These are phyloP conservation scores for Lampris megalopsis DNA, from an alignment of 2,113 vertebrate genomes.

Conservation along the genomic window DNA sequence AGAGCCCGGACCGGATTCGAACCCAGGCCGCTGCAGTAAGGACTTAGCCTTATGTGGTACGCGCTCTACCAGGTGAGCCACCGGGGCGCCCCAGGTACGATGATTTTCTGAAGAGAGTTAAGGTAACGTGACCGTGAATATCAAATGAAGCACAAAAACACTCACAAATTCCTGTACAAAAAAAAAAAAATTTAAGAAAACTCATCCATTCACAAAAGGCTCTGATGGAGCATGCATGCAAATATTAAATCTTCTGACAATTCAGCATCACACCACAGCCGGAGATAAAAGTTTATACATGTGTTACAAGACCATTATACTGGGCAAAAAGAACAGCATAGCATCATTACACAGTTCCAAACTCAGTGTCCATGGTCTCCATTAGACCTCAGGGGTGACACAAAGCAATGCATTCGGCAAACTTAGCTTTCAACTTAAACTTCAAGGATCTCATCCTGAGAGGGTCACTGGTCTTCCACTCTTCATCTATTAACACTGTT, in stretches of 20 bases:
- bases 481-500: constrained; percentile 66
- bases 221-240: constrained; percentile 82
- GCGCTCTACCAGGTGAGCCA: too few relatives aligned
- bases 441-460: constrained; percentile 66
- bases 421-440: constrained; percentile 59
- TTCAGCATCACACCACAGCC: constrained; percentile 82
- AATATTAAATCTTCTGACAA: constrained; percentile 78
- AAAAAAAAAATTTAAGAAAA: constrained; percentile 67
- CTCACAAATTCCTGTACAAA: constrained; percentile 83
- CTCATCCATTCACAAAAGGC: constrained; percentile 82
- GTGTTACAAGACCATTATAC: constrained; percentile 79
- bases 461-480: constrained; percentile 67
- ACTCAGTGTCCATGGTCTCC: constrained; percentile 65
- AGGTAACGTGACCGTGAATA: constrained; percentile 70
- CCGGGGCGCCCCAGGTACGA: too few relatives aligned
- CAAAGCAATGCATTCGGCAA: constrained; percentile 62
- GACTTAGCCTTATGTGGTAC: too few relatives aligned
- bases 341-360: constrained; percentile 70
- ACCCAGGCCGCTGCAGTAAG: too few relatives aligned
- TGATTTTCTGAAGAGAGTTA: constrained; percentile 64
- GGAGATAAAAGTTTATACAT: constrained; percentile 81
- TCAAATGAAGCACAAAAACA: constrained; percentile 79
- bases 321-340: constrained; percentile 78
- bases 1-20: too few relatives aligned
- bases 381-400: constrained; percentile 61